These are phyloP conservation scores for Holothuria scabra DNA, from an alignment of 53 echinoderm and acorn worm genomes.

Conservation along the genomic window DNA sequence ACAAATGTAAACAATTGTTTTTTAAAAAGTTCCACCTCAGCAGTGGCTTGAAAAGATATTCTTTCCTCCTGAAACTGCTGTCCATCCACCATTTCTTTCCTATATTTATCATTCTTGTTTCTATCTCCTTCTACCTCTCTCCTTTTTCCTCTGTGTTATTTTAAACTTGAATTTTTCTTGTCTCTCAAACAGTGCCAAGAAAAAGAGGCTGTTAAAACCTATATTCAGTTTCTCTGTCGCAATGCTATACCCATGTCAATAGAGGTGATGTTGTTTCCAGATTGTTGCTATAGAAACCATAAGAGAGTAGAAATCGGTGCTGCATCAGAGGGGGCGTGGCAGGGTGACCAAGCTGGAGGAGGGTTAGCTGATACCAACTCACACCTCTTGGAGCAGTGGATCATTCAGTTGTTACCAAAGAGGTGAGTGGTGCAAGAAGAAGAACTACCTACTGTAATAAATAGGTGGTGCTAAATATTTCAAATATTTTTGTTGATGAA, in stretches of 20 bases:
- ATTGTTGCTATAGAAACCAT: slow-evolving; percentile 80
- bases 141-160: too few species aligned
- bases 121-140: too few species aligned
- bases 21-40: too few species aligned
- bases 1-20: too few species aligned
- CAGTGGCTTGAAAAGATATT: too few species aligned
- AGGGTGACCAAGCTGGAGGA: slow-evolving; percentile 52
- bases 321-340: slow-evolving; percentile 63
- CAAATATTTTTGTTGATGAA: too few species aligned
- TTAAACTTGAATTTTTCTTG: neutral
- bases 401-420: slow-evolving; percentile 88
- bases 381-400: slow-evolving; percentile 93
- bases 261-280: slow-evolving; percentile 87
- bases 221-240: slow-evolving; percentile 88
- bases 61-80: too few species aligned
- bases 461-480: too few species aligned
- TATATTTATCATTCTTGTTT: too few species aligned
- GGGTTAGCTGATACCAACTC: slow-evolving; percentile 60
- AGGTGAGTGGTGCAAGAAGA: slow-evolving; percentile 47
- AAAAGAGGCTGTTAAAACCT: slow-evolving; percentile 76
- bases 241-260: slow-evolving; percentile 97
- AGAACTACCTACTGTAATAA: neutral
- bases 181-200: slow-evolving; percentile 74
- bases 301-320: slow-evolving; percentile 76
- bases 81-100: too few species aligned